Conservation (phyloP, 2,888 invertebrate genomes). For the Drosophila neutralis region DNA sequence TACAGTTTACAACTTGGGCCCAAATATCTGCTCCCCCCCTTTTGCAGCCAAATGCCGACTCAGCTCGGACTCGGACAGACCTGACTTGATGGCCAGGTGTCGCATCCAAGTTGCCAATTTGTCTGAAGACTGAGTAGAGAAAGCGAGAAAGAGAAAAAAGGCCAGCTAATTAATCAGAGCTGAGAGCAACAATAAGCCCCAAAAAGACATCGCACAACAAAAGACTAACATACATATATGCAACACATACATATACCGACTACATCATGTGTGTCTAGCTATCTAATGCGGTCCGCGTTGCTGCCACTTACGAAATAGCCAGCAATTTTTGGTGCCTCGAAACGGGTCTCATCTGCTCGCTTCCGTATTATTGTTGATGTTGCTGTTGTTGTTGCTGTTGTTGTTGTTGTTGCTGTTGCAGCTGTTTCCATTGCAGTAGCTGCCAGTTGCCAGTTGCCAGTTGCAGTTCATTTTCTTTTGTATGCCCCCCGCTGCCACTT, state of each 20-base stretch:
- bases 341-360: conserved; percentile 40
- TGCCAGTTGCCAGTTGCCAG: neutral
- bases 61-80: neutral
- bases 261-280: conserved; percentile 7
- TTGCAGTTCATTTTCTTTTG: conserved; percentile 48
- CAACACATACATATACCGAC: neutral
- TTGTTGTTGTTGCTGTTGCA: conserved; percentile 1
- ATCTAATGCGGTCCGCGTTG: conserved; percentile 33
- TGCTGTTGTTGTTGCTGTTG: neutral
- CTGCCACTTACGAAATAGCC: conserved; percentile 49
- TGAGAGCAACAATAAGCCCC: conserved; percentile 26
- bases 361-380: conserved; percentile 41
- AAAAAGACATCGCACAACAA: conserved; percentile 23
- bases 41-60: conserved; percentile 31
- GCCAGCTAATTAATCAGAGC: conserved; percentile 55
- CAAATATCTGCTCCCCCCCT: conserved; percentile 1
- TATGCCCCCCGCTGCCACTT: conserved; percentile 24
- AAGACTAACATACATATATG: conserved; percentile 21
- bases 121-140: conserved; percentile 7
- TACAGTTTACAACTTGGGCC: neutral
- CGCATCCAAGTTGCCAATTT: conserved; percentile 45
- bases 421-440: conserved; percentile 1
- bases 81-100: conserved; percentile 3
- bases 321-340: conserved; percentile 14
- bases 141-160: conserved; percentile 6